Evolutionary conservation across 1,140 invertebrate species (phyloP).

Genomic region (Brachionus plicatilis): DNA sequence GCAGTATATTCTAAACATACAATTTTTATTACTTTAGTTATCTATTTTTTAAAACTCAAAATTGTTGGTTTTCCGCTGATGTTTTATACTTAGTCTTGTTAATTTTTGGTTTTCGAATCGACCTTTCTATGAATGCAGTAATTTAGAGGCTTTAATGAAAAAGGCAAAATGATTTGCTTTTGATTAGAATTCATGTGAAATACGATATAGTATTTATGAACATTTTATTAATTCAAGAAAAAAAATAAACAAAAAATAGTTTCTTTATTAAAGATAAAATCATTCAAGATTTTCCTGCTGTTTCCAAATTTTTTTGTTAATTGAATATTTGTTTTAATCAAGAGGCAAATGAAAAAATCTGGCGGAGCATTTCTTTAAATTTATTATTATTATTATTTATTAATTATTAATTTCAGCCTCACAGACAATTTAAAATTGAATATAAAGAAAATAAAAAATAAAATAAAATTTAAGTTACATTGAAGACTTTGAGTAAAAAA

Average conservation of each 20-base stretch:
- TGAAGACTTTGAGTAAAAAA: too few relatives aligned
- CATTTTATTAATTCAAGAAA: background rate
- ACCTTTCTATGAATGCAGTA: background rate
- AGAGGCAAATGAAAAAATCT: background rate
- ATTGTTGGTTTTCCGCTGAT: background rate
- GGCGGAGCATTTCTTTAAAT: too few relatives aligned
- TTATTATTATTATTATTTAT: too few relatives aligned
- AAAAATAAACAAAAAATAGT: background rate
- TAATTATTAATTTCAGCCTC: too few relatives aligned
- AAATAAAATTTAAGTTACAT: too few relatives aligned
- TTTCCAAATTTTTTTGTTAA: background rate
- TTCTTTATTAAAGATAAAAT: background rate
- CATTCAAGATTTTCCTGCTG: background rate
- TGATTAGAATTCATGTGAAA: background rate
- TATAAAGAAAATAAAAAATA: too few relatives aligned
- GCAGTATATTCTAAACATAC: background rate
- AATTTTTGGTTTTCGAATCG: background rate
- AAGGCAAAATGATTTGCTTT: background rate
- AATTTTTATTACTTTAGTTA: background rate
- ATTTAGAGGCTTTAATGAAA: background rate
- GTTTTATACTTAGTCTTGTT: background rate
- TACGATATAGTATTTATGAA: background rate
- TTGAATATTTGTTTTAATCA: background rate
- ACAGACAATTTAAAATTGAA: too few relatives aligned
- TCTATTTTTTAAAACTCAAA: background rate